Percentiles rank a stretch among this genome's conserved stretches.
Evolutionary conservation across 2,888 invertebrate genomes (phyloP).

Genomic region (Scaptomyza flava): DNA sequence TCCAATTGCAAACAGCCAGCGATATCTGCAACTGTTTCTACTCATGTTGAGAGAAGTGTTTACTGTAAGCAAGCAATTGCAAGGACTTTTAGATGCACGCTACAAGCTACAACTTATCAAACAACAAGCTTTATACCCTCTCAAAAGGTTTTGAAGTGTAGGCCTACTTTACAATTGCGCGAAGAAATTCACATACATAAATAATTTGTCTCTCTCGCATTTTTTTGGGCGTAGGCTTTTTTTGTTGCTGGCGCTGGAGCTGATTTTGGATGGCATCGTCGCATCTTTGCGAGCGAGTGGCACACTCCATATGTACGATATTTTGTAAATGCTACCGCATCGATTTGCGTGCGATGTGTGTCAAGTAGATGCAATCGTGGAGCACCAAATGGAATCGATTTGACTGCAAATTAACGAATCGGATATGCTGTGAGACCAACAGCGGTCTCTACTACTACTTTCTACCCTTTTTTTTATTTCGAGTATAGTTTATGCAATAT

Average conservation of each 20-base stretch:
- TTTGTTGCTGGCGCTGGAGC: conserved; percentile 17
- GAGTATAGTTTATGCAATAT: conserved; percentile 52
- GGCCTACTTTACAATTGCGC: conserved; percentile 28
- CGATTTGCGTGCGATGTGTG: conserved; percentile 80
- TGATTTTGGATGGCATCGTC: conserved; percentile 64
- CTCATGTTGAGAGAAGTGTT: background rate
- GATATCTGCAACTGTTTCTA: background rate
- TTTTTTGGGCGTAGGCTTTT: conserved; percentile 55
- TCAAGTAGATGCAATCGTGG: conserved; percentile 78
- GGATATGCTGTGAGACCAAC: conserved; percentile 55
- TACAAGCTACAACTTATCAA: background rate
- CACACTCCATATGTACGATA: conserved; percentile 24
- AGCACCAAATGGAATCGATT: conserved; percentile 67
- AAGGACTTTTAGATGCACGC: conserved; percentile 2
- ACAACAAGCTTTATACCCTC: background rate
- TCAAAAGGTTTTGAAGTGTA: conserved; percentile 1
- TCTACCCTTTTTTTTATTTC: conserved; percentile 41
- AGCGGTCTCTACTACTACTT: conserved; percentile 64
- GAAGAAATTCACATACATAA: conserved; percentile 77
- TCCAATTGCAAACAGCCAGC: conserved; percentile 20
- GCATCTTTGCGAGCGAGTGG: conserved; percentile 56
- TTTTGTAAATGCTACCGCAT: conserved; percentile 75
- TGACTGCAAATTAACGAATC: conserved; percentile 74
- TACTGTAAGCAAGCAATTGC: background rate
- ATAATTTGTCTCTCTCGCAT: conserved; percentile 46